Conservation (phyloP, 2,888 invertebrate species). For the Ferdinandea cuprea region DNA sequence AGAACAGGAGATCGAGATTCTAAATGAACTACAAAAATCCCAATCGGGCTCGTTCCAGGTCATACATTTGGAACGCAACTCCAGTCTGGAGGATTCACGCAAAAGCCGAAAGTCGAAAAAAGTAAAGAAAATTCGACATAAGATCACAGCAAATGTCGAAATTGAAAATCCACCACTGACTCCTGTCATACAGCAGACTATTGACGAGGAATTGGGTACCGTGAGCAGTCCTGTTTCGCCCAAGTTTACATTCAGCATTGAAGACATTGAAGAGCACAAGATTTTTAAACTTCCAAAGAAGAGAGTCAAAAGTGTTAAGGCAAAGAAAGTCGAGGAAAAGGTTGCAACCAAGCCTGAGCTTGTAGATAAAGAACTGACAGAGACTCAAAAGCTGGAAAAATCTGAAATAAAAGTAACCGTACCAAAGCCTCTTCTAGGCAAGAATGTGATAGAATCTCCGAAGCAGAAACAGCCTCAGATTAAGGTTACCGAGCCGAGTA, state of each 20-base stretch:
- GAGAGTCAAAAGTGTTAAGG: conserved; percentile 76
- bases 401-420: background rate
- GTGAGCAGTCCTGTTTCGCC: conserved; percentile 76
- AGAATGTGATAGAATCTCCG: background rate
- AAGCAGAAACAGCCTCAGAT: background rate
- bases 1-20: conserved; percentile 83
- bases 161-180: conserved; percentile 78
- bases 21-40: conserved; percentile 81
- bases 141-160: conserved; percentile 81
- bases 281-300: conserved; percentile 82
- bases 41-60: conserved; percentile 80
- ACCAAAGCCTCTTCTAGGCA: background rate
- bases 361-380: background rate
- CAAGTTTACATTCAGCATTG: conserved; percentile 82
- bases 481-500: background rate
- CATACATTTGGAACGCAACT: conserved; percentile 80
- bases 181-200: conserved; percentile 69
- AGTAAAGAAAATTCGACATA: conserved; percentile 80
- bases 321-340: conserved; percentile 38
- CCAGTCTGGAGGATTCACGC: conserved; percentile 79
- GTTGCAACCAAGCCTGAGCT: background rate
- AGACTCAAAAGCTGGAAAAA: background rate
- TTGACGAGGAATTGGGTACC: conserved; percentile 69
- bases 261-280: conserved; percentile 82
- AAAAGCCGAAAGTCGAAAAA: conserved; percentile 78